A percentile compares a stretch with the other conserved stretches of the same genome.
Evolutionary conservation across 1,140 invertebrate genomes (phyloP).

Genomic region (Heliconius hermathena): DNA sequence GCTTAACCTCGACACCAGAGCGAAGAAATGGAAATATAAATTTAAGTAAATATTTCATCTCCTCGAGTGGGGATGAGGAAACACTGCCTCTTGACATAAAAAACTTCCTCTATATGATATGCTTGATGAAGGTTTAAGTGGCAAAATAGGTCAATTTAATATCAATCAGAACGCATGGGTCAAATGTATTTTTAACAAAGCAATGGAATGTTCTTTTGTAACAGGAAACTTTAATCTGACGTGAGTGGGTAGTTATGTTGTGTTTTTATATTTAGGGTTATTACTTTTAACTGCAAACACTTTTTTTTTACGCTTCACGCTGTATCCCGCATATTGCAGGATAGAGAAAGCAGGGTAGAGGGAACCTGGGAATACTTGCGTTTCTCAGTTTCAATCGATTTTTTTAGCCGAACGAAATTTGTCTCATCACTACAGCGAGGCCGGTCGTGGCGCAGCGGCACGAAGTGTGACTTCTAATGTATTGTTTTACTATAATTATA

Average conservation of each 20-base stretch:
- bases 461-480: too few species aligned
- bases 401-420: too few species aligned
- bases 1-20: too few species aligned
- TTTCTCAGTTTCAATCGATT: too few species aligned
- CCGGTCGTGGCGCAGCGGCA: too few species aligned
- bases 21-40: too few species aligned
- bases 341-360: too few species aligned
- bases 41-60: too few species aligned
- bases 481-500: too few species aligned
- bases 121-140: conserved; percentile 17
- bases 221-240: neutral
- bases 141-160: conserved; percentile 26
- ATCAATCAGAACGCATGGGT: conserved; percentile 20
- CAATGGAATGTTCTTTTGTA: conserved; percentile 19
- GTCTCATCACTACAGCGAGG: too few species aligned
- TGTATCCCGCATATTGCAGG: neutral
- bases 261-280: neutral
- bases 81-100: conserved; percentile 30
- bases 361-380: neutral
- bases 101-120: conserved; percentile 31
- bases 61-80: too few species aligned
- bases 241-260: neutral
- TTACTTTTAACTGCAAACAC: neutral
- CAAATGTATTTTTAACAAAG: conserved; percentile 24
- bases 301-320: neutral